A percentile compares a stretch with the other conserved stretches of the same genome.
Conservation (phyloP, 2,797 vertebrate species). For the Tapera naevia region DNA sequence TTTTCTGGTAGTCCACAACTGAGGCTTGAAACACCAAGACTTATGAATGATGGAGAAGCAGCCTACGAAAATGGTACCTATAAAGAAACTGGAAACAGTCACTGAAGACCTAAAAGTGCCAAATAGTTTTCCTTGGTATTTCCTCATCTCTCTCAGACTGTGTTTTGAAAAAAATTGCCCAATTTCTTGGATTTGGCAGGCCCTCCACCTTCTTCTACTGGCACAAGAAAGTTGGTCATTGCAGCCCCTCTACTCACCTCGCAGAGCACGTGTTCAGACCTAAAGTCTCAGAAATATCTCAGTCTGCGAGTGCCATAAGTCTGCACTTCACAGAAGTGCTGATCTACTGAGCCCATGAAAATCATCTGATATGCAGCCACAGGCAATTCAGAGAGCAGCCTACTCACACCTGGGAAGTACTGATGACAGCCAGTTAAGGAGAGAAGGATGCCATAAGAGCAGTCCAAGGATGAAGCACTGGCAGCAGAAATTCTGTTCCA, state of each 20-base stretch:
- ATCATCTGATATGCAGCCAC: not conserved
- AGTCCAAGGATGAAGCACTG: accelerated
- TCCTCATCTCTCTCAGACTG: not conserved
- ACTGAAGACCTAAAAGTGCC: not conserved
- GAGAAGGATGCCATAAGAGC: not conserved
- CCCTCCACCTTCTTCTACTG: not conserved
- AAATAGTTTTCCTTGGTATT: not conserved
- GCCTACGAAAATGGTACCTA: not conserved
- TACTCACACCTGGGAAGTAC: not conserved
- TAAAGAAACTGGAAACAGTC: not conserved
- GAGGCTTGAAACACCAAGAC: not conserved
- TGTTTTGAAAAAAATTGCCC: not conserved
- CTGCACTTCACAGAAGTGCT: not conserved
- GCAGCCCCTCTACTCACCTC: not conserved
- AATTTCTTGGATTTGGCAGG: not conserved
- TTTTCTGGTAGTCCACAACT: not conserved
- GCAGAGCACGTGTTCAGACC: not conserved
- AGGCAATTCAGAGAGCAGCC: not conserved
- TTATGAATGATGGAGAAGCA: not conserved
- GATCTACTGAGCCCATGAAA: not conserved
- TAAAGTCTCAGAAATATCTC: not conserved
- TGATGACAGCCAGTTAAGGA: not conserved
- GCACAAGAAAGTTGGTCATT: not conserved
- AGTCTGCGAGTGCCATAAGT: accelerated
- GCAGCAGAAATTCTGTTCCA: not conserved